These are phyloP conservation scores for Xestoiulus laeticollis DNA, from an alignment of 2,888 invertebrate species.

Conservation along the genomic window DNA sequence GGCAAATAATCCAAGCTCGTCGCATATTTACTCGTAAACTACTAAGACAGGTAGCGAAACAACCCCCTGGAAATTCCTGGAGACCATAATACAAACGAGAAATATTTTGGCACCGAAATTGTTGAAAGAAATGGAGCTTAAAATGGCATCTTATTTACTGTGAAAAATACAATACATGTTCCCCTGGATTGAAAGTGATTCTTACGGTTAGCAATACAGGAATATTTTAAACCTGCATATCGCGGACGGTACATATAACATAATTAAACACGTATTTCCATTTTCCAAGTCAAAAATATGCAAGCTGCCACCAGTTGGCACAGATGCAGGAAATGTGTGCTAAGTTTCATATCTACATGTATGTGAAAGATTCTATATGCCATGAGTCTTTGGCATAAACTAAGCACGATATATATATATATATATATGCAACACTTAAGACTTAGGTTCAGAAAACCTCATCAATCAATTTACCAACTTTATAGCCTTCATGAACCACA, in stretches of 20 bases:
- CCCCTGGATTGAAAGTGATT: neutral
- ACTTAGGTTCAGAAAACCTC: neutral
- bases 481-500: neutral
- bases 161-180: neutral
- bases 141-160: neutral
- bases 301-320: neutral
- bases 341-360: neutral
- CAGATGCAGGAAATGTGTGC: neutral
- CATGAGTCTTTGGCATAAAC: neutral
- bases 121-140: neutral
- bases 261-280: neutral
- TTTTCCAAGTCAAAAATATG: neutral
- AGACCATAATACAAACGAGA: neutral
- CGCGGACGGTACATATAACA: neutral
- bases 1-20: constrained; percentile 3
- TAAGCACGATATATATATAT: too few relatives aligned
- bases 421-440: neutral
- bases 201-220: neutral
- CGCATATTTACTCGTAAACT: constrained; percentile 1
- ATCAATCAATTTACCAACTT: neutral
- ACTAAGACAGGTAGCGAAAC: neutral
- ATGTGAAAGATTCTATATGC: neutral
- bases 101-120: neutral
- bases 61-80: neutral
- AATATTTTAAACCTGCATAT: neutral